Evolutionary conservation across 2,888 invertebrate species (phyloP).

Genomic region (Hedya salicella): DNA sequence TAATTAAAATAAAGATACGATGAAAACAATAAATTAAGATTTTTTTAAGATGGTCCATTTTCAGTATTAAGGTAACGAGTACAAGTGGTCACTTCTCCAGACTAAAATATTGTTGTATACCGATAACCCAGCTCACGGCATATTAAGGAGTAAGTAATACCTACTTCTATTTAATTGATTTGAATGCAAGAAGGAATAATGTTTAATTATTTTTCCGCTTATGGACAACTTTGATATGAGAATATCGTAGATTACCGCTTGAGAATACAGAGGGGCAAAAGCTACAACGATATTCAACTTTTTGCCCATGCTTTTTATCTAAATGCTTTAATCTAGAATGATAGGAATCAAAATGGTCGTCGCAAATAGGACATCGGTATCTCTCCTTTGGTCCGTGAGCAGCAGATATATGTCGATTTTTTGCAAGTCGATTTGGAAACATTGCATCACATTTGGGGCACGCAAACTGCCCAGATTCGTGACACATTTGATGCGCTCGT

Average conservation of each 20-base stretch:
- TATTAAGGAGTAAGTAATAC: no score
- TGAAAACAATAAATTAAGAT: background rate
- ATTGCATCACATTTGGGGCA: conserved; percentile 73
- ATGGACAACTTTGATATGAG: conserved; percentile 69
- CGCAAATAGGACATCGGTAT: conserved; percentile 67
- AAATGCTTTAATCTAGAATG: conserved; percentile 63
- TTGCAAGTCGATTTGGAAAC: conserved; percentile 61
- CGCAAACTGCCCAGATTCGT: conserved; percentile 66
- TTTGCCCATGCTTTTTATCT: conserved; percentile 60
- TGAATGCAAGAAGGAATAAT: conserved; percentile 8
- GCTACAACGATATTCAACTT: conserved; percentile 61
- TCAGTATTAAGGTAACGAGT: background rate
- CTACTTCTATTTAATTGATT: no score
- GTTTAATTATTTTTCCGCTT: conserved; percentile 50
- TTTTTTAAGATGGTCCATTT: background rate
- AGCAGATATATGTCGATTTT: conserved; percentile 56
- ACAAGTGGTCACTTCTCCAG: background rate
- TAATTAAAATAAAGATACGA: no score
- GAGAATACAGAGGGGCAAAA: conserved; percentile 62
- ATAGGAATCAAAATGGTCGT: conserved; percentile 61
- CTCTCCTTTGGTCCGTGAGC: conserved; percentile 62
- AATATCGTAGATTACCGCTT: conserved; percentile 67
- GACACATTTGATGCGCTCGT: conserved; percentile 68
- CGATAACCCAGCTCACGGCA: background rate
- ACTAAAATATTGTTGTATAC: background rate